A percentile compares a stretch with the other conserved stretches of the same genome.
Conservation (phyloP, 2,797 vertebrate genomes). For the Taeniopygia guttata region DNA sequence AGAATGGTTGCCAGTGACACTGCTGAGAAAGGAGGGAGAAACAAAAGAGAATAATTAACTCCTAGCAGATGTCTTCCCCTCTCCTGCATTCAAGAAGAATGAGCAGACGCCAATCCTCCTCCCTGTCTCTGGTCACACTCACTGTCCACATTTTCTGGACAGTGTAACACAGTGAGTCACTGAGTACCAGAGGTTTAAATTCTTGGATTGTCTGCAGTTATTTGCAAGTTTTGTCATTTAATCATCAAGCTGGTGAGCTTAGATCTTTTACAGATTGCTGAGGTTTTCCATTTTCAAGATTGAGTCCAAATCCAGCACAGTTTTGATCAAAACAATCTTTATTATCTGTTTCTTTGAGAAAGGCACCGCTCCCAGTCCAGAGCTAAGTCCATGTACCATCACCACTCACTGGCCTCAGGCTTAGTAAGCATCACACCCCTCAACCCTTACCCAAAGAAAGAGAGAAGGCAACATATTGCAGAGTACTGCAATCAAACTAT, state of each 20-base stretch:
- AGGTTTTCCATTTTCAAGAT: background rate
- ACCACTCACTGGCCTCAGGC: background rate
- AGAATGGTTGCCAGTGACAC: constrained; percentile 85
- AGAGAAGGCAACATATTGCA: background rate
- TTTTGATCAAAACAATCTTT: background rate
- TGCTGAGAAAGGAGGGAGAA: constrained; percentile 61
- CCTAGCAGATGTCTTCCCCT: constrained; percentile 6
- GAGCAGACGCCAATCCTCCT: background rate
- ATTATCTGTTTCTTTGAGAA: background rate
- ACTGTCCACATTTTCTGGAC: background rate
- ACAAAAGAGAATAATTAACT: constrained; percentile 49
- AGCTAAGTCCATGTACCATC: background rate
- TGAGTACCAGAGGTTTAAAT: background rate
- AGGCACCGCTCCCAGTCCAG: background rate
- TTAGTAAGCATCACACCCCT: background rate
- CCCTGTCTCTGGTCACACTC: background rate
- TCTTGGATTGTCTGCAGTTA: background rate
- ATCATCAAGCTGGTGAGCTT: background rate
- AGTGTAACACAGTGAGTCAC: background rate
- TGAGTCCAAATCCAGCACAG: background rate
- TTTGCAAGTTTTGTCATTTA: background rate
- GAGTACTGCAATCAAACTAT: background rate
- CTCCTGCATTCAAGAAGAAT: background rate
- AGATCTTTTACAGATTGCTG: background rate
- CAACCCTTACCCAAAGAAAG: background rate